Percentiles rank a stretch among this genome's conserved stretches.
Conservation (phyloP, 2,113 vertebrate species). For the Jaculus jaculus region DNA sequence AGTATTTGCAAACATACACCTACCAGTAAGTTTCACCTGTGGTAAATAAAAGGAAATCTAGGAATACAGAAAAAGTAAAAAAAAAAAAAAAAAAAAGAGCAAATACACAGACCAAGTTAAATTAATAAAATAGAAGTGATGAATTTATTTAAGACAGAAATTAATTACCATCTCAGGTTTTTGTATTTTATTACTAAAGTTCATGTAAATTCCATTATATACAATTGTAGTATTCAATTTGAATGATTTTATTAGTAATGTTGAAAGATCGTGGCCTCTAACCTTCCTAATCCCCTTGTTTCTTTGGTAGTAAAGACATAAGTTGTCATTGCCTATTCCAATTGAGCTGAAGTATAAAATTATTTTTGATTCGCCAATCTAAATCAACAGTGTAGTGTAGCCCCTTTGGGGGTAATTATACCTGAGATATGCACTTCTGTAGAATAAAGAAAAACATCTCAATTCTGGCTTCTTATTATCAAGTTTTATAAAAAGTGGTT, state of each 20-base stretch:
- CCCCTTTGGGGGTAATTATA: slow-evolving; percentile 74
- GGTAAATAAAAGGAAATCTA: not conserved
- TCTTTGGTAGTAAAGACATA: slow-evolving; percentile 68
- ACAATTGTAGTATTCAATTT: slow-evolving; percentile 75
- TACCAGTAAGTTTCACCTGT: not conserved
- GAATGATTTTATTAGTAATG: slow-evolving; percentile 77
- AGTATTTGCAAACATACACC: not conserved
- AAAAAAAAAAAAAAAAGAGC: not conserved
- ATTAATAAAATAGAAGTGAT: slow-evolving; percentile 51
- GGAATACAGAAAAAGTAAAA: not conserved
- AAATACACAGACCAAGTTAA: not conserved
- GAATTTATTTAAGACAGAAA: slow-evolving; percentile 44
- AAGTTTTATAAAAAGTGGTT: slow-evolving; percentile 69
- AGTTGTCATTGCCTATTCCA: slow-evolving; percentile 60
- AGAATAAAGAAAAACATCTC: slow-evolving; percentile 67
- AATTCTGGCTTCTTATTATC: slow-evolving; percentile 61
- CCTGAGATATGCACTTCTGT: slow-evolving; percentile 64
- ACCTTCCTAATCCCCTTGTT: slow-evolving; percentile 71
- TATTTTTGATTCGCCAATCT: slow-evolving; percentile 72
- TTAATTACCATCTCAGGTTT: slow-evolving; percentile 20
- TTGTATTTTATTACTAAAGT: slow-evolving; percentile 39
- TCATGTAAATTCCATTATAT: slow-evolving; percentile 46
- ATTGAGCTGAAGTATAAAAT: slow-evolving; percentile 72
- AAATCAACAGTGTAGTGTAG: slow-evolving; percentile 66
- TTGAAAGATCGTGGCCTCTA: slow-evolving; percentile 74